Percentiles rank a stretch among this genome's conserved stretches.
Evolutionary conservation across 2,888 invertebrate species (phyloP).

Genomic region (Malacosoma neustria): DNA sequence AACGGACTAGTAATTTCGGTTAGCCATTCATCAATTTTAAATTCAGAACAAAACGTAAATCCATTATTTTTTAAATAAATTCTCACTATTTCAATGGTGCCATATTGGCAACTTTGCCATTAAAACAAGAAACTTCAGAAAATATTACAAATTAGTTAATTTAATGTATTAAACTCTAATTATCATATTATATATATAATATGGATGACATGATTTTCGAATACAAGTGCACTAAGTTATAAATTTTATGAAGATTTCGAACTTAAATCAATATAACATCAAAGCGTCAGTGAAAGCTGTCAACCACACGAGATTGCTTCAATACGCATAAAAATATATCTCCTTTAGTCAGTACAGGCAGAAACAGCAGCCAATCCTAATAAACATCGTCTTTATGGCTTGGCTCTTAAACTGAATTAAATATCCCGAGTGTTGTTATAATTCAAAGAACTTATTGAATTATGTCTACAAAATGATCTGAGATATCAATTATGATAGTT

Average conservation of each 20-base stretch:
- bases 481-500: conserved; percentile 20
- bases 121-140: too few species aligned
- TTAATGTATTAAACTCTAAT: too few species aligned
- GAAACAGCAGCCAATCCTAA: conserved; percentile 27
- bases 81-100: too few species aligned
- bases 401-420: conserved; percentile 18
- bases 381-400: conserved; percentile 21
- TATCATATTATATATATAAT: too few species aligned
- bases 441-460: conserved; percentile 7
- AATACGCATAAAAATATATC: conserved; percentile 25
- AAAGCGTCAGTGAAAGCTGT: conserved; percentile 28
- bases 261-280: conserved; percentile 39
- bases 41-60: too few species aligned
- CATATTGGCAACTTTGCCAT: too few species aligned
- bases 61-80: too few species aligned
- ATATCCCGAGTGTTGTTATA: not conserved
- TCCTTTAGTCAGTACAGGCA: conserved; percentile 30
- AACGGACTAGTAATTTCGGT: too few species aligned
- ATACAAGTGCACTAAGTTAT: not conserved
- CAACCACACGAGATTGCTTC: conserved; percentile 19
- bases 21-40: too few species aligned
- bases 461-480: conserved; percentile 16
- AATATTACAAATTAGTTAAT: too few species aligned
- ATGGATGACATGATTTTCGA: too few species aligned
- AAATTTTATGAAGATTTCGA: conserved; percentile 6